phyloP scores from a whole-genome alignment of 2,888 invertebrate genomes.

The Eupeodes luniger region DNA sequence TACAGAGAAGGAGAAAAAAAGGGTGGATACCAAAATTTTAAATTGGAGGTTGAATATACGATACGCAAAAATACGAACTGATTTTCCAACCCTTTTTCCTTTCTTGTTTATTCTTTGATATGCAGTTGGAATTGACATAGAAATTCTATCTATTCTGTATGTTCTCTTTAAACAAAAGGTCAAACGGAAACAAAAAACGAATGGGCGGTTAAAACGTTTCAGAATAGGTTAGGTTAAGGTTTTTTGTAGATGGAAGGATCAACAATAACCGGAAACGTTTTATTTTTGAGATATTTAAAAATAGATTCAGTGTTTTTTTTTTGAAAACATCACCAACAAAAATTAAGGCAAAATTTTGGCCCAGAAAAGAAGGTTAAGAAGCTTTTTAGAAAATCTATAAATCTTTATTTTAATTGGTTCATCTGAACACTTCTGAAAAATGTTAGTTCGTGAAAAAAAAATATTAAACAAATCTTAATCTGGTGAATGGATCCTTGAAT shows the following conservation, averaged over 20 bases:
- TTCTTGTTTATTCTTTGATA: neutral
- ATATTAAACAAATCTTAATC: too few relatives aligned
- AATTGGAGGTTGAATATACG: slow-evolving; percentile 17
- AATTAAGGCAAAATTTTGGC: neutral
- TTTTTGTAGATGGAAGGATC: neutral
- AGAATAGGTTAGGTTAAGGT: neutral
- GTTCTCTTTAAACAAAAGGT: slow-evolving; percentile 4
- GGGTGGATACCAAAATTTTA: neutral
- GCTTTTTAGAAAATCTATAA: too few relatives aligned
- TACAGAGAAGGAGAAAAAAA: neutral
- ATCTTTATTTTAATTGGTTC: too few relatives aligned
- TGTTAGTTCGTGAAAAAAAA: too few relatives aligned
- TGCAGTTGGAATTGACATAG: slow-evolving; percentile 19
- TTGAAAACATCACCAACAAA: neutral
- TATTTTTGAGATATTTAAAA: slow-evolving; percentile 7
- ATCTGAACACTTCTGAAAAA: too few relatives aligned
- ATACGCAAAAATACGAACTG: neutral
- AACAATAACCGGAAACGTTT: neutral
- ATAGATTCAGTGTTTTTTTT: neutral
- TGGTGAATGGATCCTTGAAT: too few relatives aligned
- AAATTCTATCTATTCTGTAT: neutral
- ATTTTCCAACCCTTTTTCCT: neutral
- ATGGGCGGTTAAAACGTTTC: neutral
- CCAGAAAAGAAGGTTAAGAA: too few relatives aligned
- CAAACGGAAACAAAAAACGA: neutral